A percentile compares a stretch with the other conserved stretches of the same genome.
Evolutionary conservation across 2,797 vertebrate species (phyloP).

Genomic region (Chlorospingus semifuscus): DNA sequence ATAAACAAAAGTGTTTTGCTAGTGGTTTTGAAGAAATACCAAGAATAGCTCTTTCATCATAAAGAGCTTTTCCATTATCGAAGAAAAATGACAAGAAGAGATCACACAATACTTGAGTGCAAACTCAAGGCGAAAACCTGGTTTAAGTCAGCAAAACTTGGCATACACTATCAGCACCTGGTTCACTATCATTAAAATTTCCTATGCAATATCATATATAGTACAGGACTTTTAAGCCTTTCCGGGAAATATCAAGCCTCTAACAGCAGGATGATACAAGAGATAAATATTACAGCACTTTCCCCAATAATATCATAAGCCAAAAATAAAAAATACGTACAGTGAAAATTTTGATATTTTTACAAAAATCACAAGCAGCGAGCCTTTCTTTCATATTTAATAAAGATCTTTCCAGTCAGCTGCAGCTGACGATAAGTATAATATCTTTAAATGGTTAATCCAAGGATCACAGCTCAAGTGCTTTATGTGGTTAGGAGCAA

Average conservation of each 20-base stretch:
- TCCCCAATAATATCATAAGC: background rate
- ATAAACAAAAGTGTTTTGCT: background rate
- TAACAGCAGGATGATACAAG: background rate
- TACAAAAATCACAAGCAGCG: conserved; percentile 28
- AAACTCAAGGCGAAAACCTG: background rate
- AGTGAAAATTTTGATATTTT: conserved; percentile 56
- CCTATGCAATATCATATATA: background rate
- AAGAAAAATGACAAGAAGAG: background rate
- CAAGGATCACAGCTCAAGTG: conserved; percentile 68
- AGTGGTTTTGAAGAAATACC: background rate
- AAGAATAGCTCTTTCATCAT: background rate
- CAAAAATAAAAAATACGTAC: background rate
- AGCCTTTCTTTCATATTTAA: conserved; percentile 59
- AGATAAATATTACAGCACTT: background rate
- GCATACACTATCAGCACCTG: background rate
- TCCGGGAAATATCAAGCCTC: background rate
- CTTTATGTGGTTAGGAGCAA: conserved; percentile 48
- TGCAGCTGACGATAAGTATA: conserved; percentile 66
- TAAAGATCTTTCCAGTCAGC: conserved; percentile 68
- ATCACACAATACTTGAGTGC: background rate
- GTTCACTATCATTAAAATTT: background rate
- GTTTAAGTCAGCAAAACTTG: background rate
- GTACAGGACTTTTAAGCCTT: background rate
- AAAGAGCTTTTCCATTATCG: background rate
- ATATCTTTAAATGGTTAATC: conserved; percentile 75